Evolutionary conservation across 1,140 invertebrate species (phyloP), one percentile per base, ranked within the genome.

Genomic region (Periplaneta americana): DNA sequence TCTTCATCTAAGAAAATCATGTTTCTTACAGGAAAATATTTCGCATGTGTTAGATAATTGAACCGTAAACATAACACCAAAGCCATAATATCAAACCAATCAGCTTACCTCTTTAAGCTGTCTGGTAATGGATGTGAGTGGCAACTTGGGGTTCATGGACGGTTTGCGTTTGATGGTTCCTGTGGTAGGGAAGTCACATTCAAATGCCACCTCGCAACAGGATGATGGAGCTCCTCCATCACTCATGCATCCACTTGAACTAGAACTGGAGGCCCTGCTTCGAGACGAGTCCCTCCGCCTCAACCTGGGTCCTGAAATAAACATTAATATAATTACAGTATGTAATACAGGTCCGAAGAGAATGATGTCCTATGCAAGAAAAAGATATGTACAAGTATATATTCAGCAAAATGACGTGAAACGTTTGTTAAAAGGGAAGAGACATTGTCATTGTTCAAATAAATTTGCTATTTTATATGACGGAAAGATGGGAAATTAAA

Each of bases 131-230:
- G 95, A 95, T 13, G 96, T 98, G 74, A 98, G 86, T 0, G 96
- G 96, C n/a, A 97, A 91, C 87, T 96, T 96, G 0, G 95, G 95
- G 86, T 95, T 96, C 93, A 96, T 95, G 11, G 95, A 95, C 0
- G 96, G 96, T 86, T 97, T 97, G 33, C 96, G 90, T 86, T 97
- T 97, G 74, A 97, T 97, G 34, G 96, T 97, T 28, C 92, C 92
- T 0, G 88, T 93, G 85, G 92, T 93, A 81, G 92, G 91, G 86
- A 94, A 94, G 85, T 95, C 94, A 74, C 92, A 93, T 85, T 95
- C 92, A 85, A 95, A 95, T n/a, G 92, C 94, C 84, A 92, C 93
- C 86, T 96, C 95, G 83, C 90, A 91, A 83, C 90, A 91, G 37
- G 92, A 92, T 22, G 91, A 92, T 2, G 93, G 92, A 0, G 93